Evolutionary conservation across 2,888 invertebrate species (phyloP), one percentile per base, ranked within the genome.

Genomic region (Lymantria dispar): DNA sequence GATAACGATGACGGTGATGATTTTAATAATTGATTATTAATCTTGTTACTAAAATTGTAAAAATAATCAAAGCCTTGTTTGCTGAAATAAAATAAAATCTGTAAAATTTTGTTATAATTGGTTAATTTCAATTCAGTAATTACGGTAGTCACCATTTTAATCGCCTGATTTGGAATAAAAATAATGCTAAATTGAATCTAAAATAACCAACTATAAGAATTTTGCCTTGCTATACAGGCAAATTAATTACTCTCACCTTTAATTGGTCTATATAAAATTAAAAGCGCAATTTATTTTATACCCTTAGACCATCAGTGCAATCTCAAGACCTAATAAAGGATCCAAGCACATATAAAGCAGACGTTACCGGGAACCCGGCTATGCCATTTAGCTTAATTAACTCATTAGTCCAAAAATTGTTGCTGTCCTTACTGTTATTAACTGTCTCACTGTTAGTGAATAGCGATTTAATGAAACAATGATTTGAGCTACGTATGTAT

Each of bases 361-460:
- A 62, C 58, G 62, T 70, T 69, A 64, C 57, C 47, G 54, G 52
- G 60, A 51, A 51, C 66, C 58, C 51, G 47, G 68, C 64, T 65
- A 65, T 68, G 68, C 74, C 73, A 74, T 78, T 74, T 70, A 58
- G 64, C 59, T 68, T 72, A 76, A 79, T 78, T 73, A 73, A 69
- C 72, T 75, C 70, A 78, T 80, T 79, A 74, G 69, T 55, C 64
- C 70, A 74, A 74, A 75, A 75, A 78, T 72, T 69, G 71, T 53
- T 54, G 53, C 50, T 47, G 52, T 48, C 64, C 60, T 53, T 46
- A 47, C 30, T 41, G 46, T 46, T 11, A 30, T 15, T n/a, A 10
- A 2, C 0, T 12, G 45, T 52, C 37, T 46, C 30, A 37, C 7
- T 11, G 14, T 7, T 9, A 44, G 47, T 43, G 43, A 13, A 12